A percentile compares a stretch with the other conserved stretches of the same genome.
These are phyloP conservation scores for Lepidocyrtinus sp. DNA, from an alignment of 2,888 invertebrate species.

Conservation along the genomic window DNA sequence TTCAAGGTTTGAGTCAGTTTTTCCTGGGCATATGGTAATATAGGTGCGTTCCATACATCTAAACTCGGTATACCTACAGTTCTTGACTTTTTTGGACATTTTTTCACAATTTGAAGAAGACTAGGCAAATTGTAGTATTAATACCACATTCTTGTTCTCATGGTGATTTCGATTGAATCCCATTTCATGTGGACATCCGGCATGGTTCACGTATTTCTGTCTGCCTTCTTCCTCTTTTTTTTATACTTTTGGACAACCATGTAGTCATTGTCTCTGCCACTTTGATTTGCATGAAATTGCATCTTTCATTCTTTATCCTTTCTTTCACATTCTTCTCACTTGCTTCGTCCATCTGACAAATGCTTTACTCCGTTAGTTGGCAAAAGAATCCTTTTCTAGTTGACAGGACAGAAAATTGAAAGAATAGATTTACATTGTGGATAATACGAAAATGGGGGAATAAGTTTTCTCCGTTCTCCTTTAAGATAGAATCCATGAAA, in stretches of 20 bases:
- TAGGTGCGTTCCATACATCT: not conserved
- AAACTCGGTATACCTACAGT: too few species aligned
- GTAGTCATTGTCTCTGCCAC: constrained; percentile 43
- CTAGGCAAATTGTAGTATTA: too few species aligned
- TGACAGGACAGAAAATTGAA: constrained; percentile 39
- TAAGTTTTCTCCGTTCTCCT: not conserved
- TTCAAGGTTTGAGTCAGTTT: not conserved
- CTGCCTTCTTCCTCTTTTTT: constrained; percentile 4
- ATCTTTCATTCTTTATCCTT: constrained; percentile 54
- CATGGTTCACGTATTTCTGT: constrained; percentile 8
- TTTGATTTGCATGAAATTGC: constrained; percentile 70
- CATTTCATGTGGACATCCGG: constrained; percentile 10
- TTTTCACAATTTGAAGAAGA: too few species aligned
- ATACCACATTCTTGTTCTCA: not conserved
- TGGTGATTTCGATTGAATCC: constrained; percentile 1
- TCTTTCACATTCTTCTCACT: constrained; percentile 39
- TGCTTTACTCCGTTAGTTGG: constrained; percentile 22
- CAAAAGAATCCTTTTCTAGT: constrained; percentile 22
- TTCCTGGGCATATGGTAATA: not conserved
- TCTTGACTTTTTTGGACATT: too few species aligned
- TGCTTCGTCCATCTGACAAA: constrained; percentile 17
- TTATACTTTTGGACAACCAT: constrained; percentile 28
- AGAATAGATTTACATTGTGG: constrained; percentile 5
- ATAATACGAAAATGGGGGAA: not conserved
- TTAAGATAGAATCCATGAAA: too few species aligned